Conservation (phyloP, 2,888 invertebrate species). For the Bombylius discolor region DNA sequence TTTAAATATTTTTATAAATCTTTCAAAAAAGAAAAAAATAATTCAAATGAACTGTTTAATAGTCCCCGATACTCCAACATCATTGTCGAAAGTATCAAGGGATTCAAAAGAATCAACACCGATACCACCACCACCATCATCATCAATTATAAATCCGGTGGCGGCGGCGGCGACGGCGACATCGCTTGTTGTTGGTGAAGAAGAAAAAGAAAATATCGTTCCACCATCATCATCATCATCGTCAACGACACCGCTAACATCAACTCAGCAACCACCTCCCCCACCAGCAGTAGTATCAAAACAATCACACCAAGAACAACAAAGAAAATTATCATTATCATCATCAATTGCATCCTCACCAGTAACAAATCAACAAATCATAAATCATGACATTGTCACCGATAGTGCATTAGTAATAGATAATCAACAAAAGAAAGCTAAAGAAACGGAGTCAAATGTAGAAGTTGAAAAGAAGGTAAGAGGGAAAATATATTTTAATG, state of each 20-base stretch:
- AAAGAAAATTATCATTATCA: constrained; percentile 4
- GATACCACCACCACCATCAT: constrained; percentile 19
- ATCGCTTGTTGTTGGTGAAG: constrained; percentile 20
- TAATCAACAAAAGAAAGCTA: not conserved
- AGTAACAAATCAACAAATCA: constrained; percentile 6
- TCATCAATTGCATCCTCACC: constrained; percentile 9
- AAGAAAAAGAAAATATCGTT: constrained; percentile 22
- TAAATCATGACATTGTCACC: not conserved
- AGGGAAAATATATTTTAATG: not conserved
- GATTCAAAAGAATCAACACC: constrained; percentile 34
- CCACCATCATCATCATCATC: constrained; percentile 11
- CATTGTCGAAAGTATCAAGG: constrained; percentile 27
- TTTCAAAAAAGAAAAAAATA: not conserved
- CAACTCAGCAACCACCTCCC: constrained; percentile 15
- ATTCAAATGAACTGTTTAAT: not conserved
- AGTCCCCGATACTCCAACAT: constrained; percentile 37
- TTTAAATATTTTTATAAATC: not conserved
- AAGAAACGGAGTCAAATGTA: constrained; percentile 16
- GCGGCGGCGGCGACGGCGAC: constrained; percentile 22
- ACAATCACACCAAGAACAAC: constrained; percentile 12
- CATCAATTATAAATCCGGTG: constrained; percentile 5
- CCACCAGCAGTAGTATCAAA: constrained; percentile 17
- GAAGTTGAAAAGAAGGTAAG: constrained; percentile 33
- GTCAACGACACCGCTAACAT: constrained; percentile 9
- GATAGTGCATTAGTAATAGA: not conserved